A percentile compares a stretch with the other conserved stretches of the same genome.
Evolutionary conservation across 2,797 vertebrate species (phyloP).

Genomic region (Rhinophrynus dorsalis): DNA sequence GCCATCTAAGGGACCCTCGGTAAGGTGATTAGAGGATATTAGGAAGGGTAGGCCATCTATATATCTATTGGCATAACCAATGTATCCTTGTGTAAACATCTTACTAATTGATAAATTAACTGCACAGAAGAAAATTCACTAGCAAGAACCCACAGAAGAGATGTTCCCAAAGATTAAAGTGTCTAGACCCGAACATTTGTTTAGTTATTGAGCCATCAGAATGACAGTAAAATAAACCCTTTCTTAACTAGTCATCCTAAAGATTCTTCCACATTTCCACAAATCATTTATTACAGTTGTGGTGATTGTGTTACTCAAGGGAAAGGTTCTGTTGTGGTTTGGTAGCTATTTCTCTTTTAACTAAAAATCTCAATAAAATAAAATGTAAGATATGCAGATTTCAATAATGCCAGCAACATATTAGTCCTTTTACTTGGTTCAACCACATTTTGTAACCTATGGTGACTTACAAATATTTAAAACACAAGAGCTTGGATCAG

Average conservation of each 20-base stretch:
- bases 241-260: too few species aligned
- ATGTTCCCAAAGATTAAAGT: too few species aligned
- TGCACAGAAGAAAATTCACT: too few species aligned
- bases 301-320: neutral
- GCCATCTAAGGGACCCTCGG: too few species aligned
- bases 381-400: constrained; percentile 2
- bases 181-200: neutral
- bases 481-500: constrained; percentile 33
- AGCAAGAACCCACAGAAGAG: too few species aligned
- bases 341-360: constrained; percentile 7
- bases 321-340: constrained; percentile 12
- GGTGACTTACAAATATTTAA: constrained; percentile 42
- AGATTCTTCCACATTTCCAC: too few species aligned
- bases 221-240: neutral
- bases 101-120: too few species aligned
- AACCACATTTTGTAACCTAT: constrained; percentile 36
- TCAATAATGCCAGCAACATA: neutral
- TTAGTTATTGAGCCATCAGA: neutral
- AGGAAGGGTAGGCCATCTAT: too few species aligned
- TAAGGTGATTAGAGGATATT: too few species aligned
- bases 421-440: neutral
- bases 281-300: too few species aligned
- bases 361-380: neutral
- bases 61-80: too few species aligned
- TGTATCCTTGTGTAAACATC: too few species aligned